Conservation (phyloP, 2,888 invertebrate genomes). For the Ashinkailepas kermadecensis region DNA sequence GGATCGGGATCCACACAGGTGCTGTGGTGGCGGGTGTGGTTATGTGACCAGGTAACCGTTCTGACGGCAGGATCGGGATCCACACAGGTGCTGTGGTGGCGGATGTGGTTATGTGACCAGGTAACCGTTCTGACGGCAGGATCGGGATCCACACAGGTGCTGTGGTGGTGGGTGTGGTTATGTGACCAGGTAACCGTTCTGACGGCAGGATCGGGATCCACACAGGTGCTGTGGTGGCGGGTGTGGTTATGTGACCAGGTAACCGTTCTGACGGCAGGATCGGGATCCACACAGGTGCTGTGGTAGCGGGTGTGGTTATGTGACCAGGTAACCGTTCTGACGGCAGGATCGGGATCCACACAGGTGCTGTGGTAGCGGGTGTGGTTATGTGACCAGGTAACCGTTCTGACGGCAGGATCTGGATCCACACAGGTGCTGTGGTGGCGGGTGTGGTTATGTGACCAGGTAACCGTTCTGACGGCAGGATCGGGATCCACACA, state of each 20-base stretch:
- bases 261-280: slow-evolving; percentile 29
- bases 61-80: slow-evolving; percentile 48
- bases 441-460: no score
- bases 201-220: slow-evolving; percentile 55
- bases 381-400: slow-evolving; percentile 54
- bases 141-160: slow-evolving; percentile 74
- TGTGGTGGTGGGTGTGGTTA: slow-evolving; percentile 75
- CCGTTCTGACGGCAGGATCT: no score
- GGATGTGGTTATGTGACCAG: slow-evolving; percentile 55
- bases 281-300: slow-evolving; percentile 48
- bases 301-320: no score
- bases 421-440: no score
- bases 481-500: no score
- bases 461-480: no score
- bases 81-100: slow-evolving; percentile 83
- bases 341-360: no score
- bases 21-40: slow-evolving; percentile 82
- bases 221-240: slow-evolving; percentile 79
- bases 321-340: no score
- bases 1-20: slow-evolving; percentile 68
- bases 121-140: slow-evolving; percentile 24
- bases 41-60: no score
- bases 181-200: no score
- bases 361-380: slow-evolving; percentile 79
- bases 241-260: slow-evolving; percentile 52